Evolutionary conservation across 2,888 invertebrate species (phyloP).

Genomic region (Actias luna): DNA sequence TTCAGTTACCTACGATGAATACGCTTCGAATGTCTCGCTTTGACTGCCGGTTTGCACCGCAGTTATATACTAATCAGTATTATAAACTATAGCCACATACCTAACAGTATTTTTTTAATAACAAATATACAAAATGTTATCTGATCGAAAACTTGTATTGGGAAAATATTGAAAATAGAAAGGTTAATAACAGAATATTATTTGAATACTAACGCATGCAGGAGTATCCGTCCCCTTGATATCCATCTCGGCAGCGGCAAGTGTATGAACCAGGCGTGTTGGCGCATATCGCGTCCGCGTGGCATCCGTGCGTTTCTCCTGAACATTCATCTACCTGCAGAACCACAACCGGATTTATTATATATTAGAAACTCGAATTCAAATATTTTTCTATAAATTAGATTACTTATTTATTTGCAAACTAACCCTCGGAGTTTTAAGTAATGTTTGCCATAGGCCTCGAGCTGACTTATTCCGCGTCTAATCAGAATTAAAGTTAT

Average conservation of each 20-base stretch:
- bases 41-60: too few relatives aligned
- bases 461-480: neutral
- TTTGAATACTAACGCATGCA: constrained; percentile 87
- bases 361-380: neutral
- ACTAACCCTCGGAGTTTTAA: neutral
- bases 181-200: too few relatives aligned
- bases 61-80: too few relatives aligned
- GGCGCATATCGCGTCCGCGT: constrained; percentile 88
- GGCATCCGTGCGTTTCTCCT: constrained; percentile 87
- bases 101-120: too few relatives aligned
- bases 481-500: neutral
- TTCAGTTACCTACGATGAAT: too few relatives aligned
- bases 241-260: constrained; percentile 85
- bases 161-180: too few relatives aligned
- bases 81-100: too few relatives aligned
- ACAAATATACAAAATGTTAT: too few relatives aligned
- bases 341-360: neutral
- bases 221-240: constrained; percentile 88
- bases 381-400: neutral
- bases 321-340: constrained; percentile 87
- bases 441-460: neutral
- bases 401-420: neutral
- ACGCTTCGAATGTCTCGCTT: too few relatives aligned
- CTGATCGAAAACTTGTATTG: too few relatives aligned
- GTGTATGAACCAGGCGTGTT: constrained; percentile 92